Evolutionary conservation across 1,140 invertebrate species (phyloP), one percentile per base, ranked within the genome.

Genomic region (Drosophila bocki): DNA sequence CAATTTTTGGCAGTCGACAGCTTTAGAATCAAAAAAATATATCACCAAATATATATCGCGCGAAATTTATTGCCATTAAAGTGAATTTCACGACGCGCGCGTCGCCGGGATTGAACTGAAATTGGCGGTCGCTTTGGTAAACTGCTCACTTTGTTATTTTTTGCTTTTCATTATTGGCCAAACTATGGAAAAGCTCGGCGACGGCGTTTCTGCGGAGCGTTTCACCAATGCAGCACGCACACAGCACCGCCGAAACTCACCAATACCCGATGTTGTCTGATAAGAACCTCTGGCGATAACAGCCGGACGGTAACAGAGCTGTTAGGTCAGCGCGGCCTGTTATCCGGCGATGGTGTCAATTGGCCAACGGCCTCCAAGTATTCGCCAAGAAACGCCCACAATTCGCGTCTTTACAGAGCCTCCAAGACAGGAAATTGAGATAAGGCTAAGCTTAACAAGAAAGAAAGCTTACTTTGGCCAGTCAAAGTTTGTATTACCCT

Each of bases 181-280:
- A 84, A 80, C 61, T 84, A 80, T 83, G 42, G 48, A 69, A 84
- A 84, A 84, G 81, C 82, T 84, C 45, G 41, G 7, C 74, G 48
- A 56, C 26, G 65, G 53, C 69, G 29, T 60, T 72, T 54, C 54
- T 44, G 42, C 53, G 62, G 62, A 77, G 37, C 65, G 59, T 77
- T 84, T 84, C 82, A 80, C 81, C 82, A 84, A 84, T 44, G 74
- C 59, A 22, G 42, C 59, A 53, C 58, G 19, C 58, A 48, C 41
- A 50, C 59, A 61, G 17, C 26, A 1, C 12, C 17, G 13, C 29
- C 39, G 15, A 44, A 76, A 61, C 50, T 78, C 82, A 80, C 79
- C 82, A 84, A 84, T 67, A 53, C 17, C n/a, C 58, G 12, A 56
- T 71, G 78, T 82, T 72, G 71, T n/a, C 39, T 84, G 82, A 84